Conservation (phyloP, 2,113 vertebrate genomes). For the Neolamprologus devosi region DNA sequence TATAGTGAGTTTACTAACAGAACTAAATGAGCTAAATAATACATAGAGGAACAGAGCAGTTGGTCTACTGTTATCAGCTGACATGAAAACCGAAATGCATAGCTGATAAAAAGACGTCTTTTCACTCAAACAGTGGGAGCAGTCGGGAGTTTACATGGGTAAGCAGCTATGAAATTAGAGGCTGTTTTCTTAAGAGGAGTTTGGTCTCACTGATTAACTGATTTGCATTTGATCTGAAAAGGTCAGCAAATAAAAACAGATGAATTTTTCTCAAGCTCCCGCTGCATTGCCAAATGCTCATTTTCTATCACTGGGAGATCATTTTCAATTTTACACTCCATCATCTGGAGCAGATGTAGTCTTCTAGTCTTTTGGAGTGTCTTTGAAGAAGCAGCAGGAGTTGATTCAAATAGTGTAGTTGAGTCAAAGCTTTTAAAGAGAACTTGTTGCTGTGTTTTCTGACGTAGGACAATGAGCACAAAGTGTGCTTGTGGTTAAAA, state of each 20-base stretch:
- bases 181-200: neutral
- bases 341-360: neutral
- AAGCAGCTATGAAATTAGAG: slow-evolving; percentile 21
- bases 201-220: neutral
- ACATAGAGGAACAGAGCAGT: neutral
- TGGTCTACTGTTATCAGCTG: neutral
- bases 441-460: neutral
- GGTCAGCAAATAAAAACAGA: neutral
- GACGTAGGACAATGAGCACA: neutral
- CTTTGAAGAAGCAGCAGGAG: neutral
- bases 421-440: neutral
- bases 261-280: neutral
- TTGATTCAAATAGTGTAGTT: neutral
- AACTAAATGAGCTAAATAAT: neutral
- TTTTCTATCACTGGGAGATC: neutral
- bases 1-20: neutral
- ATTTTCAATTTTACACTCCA: neutral
- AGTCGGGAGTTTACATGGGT: slow-evolving; percentile 23
- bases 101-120: neutral
- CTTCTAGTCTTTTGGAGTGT: neutral
- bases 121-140: slow-evolving; percentile 6
- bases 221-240: neutral
- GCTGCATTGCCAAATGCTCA: neutral
- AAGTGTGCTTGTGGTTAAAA: neutral
- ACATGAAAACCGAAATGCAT: neutral